Percentiles rank a stretch among this genome's conserved stretches.
Conservation (phyloP, 2,113 vertebrate genomes). For the Ceyx melanurus region DNA sequence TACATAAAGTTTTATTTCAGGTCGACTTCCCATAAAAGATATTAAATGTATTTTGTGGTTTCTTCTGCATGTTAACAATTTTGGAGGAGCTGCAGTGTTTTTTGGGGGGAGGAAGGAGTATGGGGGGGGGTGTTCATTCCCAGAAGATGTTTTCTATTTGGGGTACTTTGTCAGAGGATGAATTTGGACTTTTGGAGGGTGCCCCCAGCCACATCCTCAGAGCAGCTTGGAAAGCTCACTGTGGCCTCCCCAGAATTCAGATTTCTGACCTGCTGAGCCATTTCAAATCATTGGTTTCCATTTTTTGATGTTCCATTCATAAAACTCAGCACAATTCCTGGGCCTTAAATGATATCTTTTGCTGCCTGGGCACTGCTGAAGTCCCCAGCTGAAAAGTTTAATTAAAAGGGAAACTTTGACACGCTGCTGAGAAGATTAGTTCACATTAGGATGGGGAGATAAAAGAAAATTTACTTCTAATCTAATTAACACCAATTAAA, state of each 20-base stretch:
- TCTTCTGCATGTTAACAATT: conserved; percentile 63
- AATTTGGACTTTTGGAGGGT: background rate
- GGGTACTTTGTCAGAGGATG: background rate
- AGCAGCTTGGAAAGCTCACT: background rate
- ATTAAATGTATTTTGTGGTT: conserved; percentile 77
- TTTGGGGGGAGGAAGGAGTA: conserved; percentile 19
- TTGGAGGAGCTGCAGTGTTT: conserved; percentile 67
- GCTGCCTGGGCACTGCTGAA: conserved; percentile 27
- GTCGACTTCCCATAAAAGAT: conserved; percentile 79
- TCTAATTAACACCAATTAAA: conserved; percentile 94
- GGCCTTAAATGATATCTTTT: conserved; percentile 21
- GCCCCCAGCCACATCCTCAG: background rate
- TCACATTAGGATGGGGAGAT: conserved; percentile 86
- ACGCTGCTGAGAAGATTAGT: conserved; percentile 85
- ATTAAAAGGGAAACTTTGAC: conserved; percentile 84
- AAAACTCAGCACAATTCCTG: background rate
- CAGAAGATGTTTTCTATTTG: conserved; percentile 62
- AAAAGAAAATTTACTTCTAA: conserved; percentile 85
- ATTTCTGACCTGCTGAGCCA: background rate
- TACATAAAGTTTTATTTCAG: conserved; percentile 81
- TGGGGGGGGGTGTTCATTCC: conserved; percentile 67
- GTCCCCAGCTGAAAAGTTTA: conserved; percentile 82
- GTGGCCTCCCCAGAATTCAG: background rate
- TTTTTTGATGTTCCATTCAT: conserved; percentile 46
- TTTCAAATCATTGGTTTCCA: conserved; percentile 1